Evolutionary conservation across 2,797 vertebrate genomes (phyloP), one percentile per base, ranked within the genome.

Genomic region (Salmo trutta): DNA sequence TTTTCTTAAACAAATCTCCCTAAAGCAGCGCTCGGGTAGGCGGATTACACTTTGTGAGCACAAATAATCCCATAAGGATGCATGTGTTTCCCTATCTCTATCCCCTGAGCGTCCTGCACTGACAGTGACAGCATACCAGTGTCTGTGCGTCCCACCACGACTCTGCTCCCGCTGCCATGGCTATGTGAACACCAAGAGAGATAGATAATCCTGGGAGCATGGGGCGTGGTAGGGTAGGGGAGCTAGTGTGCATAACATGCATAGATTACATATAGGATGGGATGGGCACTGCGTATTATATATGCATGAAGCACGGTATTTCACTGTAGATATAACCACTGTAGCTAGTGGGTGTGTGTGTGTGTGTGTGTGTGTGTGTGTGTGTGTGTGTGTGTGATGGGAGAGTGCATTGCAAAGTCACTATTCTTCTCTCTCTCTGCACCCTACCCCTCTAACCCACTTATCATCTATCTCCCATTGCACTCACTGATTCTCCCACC

Each of bases 361-460:
- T n/a, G 52, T 53, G 52, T 54, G 52, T 67, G 65, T 67, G 65
- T 67, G n/a, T 68, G 21, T 68, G 21, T 14, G 27, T 16, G 24
- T 5, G 27, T 1, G 31, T 56, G 17, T 17, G 73, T 36, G 19
- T 59, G 5, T 36, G 5, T 24, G 27, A 24, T 56, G 54, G 15
- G 54, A 16, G 54, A 17, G 17, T 86, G 86, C 82, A 90, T 86
- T 89, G 19, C 54, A 16, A 56, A 56, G 15, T 56, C 53, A 56
- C 53, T 56, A 19, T 41, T 47, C 41, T 47, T 41, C 41, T 47
- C 41, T 12, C 41, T 47, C 41, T 47, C 41, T 47, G 41, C 41
- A 47, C 41, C 10, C 41, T 47, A 47, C 10, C 41, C 54, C 54
- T 4, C 54, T 56, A 56, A 56, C 54, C 17, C 54, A 56, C 54